Evolutionary conservation across 53 echinoderm and acorn worm genomes (phyloP).

Genomic region (Holothuria scabra): DNA sequence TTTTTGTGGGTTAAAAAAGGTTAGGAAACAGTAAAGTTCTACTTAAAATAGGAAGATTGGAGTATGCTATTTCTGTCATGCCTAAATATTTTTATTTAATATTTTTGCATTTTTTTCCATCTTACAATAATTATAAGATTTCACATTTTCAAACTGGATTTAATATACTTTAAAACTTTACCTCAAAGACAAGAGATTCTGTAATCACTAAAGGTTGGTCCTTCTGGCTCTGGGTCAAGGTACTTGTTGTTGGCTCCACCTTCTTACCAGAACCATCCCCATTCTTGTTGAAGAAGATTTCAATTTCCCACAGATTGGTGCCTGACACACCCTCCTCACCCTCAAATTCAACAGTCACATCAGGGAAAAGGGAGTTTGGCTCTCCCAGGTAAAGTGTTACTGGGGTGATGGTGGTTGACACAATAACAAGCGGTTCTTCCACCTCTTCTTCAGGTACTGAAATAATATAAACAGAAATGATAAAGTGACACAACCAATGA

Average conservation of each 20-base stretch:
- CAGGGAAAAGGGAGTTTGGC: slow-evolving; percentile 15
- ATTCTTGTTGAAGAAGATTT: slow-evolving; percentile 57
- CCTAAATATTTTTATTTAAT: too few relatives aligned
- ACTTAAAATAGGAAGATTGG: too few relatives aligned
- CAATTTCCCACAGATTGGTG: slow-evolving; percentile 64
- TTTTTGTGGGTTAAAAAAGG: too few relatives aligned
- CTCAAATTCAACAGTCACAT: slow-evolving; percentile 17
- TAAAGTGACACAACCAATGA: too few relatives aligned
- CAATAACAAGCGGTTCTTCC: slow-evolving; percentile 25
- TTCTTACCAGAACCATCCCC: slow-evolving; percentile 59
- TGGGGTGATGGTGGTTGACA: slow-evolving; percentile 29
- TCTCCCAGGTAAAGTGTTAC: not conserved
- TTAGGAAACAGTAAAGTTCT: too few relatives aligned
- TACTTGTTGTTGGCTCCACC: not conserved
- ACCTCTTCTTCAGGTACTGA: slow-evolving; percentile 21
- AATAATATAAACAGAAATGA: too few relatives aligned
- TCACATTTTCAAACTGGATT: too few relatives aligned
- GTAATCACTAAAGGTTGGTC: slow-evolving; percentile 35
- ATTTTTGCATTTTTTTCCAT: too few relatives aligned
- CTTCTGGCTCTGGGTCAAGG: slow-evolving; percentile 36
- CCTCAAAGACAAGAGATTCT: slow-evolving; percentile 39
- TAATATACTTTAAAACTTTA: too few relatives aligned
- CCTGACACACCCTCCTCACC: slow-evolving; percentile 42
- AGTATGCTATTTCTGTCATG: too few relatives aligned
- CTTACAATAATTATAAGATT: too few relatives aligned